Conservation (phyloP, 2,113 vertebrate species). For the Nothocercus nigrocapillus region DNA sequence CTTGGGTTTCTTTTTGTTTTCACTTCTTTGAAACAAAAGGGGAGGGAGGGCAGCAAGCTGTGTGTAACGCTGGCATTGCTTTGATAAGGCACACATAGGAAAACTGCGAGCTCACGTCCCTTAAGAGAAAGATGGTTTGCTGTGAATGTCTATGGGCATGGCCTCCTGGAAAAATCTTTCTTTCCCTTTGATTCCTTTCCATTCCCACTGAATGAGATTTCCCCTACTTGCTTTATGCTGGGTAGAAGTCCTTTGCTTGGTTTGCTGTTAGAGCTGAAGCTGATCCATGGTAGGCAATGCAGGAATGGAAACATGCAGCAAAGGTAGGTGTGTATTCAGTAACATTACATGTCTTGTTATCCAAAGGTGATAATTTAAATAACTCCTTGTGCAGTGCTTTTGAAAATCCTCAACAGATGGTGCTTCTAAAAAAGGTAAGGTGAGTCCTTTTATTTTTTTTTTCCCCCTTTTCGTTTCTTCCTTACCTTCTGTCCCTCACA, state of each 20-base stretch:
- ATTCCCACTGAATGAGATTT: neutral
- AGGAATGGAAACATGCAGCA: neutral
- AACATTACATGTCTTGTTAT: neutral
- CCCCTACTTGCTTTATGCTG: neutral
- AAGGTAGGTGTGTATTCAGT: neutral
- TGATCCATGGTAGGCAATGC: neutral
- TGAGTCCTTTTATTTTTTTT: neutral
- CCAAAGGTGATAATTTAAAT: neutral
- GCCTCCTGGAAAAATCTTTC: neutral
- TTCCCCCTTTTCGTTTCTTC: neutral
- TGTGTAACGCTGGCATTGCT: neutral
- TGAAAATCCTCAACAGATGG: neutral
- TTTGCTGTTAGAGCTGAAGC: neutral
- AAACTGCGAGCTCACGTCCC: neutral
- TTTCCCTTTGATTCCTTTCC: neutral
- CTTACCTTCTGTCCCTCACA: rapidly evolving
- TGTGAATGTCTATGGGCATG: neutral
- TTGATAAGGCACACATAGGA: conserved; percentile 11
- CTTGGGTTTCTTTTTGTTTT: conserved; percentile 38
- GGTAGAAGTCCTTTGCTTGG: neutral
- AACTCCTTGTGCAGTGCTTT: neutral
- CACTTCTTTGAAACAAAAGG: conserved; percentile 12
- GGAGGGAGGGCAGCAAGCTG: neutral
- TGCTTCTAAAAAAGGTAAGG: conserved; percentile 54
- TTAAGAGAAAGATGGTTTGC: neutral